Percentiles rank a stretch among this genome's conserved stretches.
Conservation (phyloP, 2,888 invertebrate species). For the Eristalinus sepulchralis region DNA sequence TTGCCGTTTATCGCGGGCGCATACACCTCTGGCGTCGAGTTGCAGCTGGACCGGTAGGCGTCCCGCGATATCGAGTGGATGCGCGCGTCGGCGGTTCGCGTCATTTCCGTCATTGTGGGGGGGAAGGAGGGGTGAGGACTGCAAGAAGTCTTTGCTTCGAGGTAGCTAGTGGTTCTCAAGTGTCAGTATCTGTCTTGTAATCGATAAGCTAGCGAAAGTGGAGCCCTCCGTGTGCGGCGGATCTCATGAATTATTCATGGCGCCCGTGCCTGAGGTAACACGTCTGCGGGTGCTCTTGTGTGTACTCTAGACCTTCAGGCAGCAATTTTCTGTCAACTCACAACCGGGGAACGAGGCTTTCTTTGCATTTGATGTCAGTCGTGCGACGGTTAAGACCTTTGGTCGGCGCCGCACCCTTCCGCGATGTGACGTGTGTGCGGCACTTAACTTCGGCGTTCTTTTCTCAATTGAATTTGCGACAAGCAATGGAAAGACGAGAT, state of each 20-base stretch:
- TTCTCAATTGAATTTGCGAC: conserved; percentile 37
- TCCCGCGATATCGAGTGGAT: conserved; percentile 58
- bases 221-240: conserved; percentile 32
- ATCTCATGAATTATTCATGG: conserved; percentile 68
- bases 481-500: not conserved
- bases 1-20: conserved; percentile 58
- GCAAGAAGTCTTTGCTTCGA: conserved; percentile 23
- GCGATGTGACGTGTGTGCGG: conserved; percentile 1
- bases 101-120: conserved; percentile 62
- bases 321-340: conserved; percentile 16
- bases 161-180: conserved; percentile 36
- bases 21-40: conserved; percentile 65
- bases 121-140: not conserved
- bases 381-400: not conserved
- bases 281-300: conserved; percentile 7
- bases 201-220: conserved; percentile 36
- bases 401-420: conserved; percentile 3
- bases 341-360: conserved; percentile 15
- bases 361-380: conserved; percentile 51
- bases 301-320: not conserved
- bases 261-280: conserved; percentile 14
- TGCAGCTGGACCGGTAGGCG: conserved; percentile 59
- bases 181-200: conserved; percentile 13
- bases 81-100: conserved; percentile 46
- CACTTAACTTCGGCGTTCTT: conserved; percentile 25